Evolutionary conservation across 2,797 vertebrate genomes (phyloP), one percentile per base, ranked within the genome.

Genomic region (Lophotriccus pileatus): DNA sequence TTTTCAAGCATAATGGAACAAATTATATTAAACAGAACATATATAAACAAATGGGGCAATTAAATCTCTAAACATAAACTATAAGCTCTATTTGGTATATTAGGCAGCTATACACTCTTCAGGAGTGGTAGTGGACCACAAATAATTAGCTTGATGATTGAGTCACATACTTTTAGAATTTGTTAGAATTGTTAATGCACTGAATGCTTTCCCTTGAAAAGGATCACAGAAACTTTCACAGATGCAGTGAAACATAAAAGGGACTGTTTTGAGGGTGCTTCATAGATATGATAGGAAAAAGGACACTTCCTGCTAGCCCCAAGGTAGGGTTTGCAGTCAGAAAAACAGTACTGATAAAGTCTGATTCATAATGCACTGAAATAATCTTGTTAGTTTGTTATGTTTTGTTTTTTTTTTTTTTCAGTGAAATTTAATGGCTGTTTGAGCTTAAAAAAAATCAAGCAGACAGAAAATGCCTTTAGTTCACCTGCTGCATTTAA

Each of bases 101-200:
- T 72, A 83, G 6, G 30, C 22, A 87, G 37, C 44, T 76, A 62
- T 43, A 46, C 3, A 52, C 72, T 22, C 46, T 75, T 81, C 47
- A 86, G 32, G 19, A 84, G 34, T 66, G 53, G 44, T 6, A 67
- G 19, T 4, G 23, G 81, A 58, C 30, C 28, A 22, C 22, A 80
- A 67, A 67, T 55, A 41, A 92, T 70, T 63, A 84, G 9, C 34
- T 88, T 80, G 63, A 73, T 58, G 68, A 82, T 13, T 23, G 62
- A 58, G 8, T 76, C 28, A 47, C 6, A 4, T 79, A 44, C 50
- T 73, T 92, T 16, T 53, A 84, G 25, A 44, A 53, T 47, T 28
- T 50, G 16, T 28, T 81, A 66, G 44, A 81, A 59, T 13, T 89
- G 14, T 41, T 86, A 69, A 76, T 73, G 12, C 19, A 39, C 13